Evolutionary conservation across 2,888 invertebrate species (phyloP).

Genomic region (Geophilus truncorum): DNA sequence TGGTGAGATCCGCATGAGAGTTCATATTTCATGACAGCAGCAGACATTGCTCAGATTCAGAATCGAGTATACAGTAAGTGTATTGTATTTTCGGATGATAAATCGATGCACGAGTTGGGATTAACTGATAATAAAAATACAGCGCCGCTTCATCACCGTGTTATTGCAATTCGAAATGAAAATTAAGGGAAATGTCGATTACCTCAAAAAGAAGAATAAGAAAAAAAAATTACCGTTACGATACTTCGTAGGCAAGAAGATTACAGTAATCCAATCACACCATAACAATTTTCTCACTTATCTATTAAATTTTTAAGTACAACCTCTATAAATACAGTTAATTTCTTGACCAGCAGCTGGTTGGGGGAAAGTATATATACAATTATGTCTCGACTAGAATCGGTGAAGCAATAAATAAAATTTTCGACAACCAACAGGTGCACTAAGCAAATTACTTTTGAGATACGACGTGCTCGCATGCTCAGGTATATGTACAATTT

Average conservation of each 20-base stretch:
- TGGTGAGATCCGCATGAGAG: neutral
- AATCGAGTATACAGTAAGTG: neutral
- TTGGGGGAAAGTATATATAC: neutral
- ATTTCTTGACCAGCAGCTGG: neutral
- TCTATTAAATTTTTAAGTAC: neutral
- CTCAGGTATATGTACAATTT: neutral
- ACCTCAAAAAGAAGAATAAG: too few species aligned
- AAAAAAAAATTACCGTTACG: too few species aligned
- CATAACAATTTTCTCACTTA: too few species aligned
- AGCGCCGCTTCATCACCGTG: too few species aligned
- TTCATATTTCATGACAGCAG: neutral
- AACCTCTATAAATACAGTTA: neutral
- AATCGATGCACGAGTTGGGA: neutral
- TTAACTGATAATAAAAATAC: neutral
- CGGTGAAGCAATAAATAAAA: neutral
- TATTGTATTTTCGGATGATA: neutral
- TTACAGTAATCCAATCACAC: too few species aligned
- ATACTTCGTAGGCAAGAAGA: too few species aligned
- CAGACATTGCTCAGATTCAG: neutral
- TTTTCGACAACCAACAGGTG: conserved; percentile 13
- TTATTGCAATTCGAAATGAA: too few species aligned
- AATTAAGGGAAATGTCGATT: too few species aligned
- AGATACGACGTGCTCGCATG: neutral
- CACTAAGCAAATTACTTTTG: neutral
- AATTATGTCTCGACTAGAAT: neutral